Evolutionary conservation across 2,888 invertebrate species (phyloP).

Genomic region (Stenotaenia linearis): DNA sequence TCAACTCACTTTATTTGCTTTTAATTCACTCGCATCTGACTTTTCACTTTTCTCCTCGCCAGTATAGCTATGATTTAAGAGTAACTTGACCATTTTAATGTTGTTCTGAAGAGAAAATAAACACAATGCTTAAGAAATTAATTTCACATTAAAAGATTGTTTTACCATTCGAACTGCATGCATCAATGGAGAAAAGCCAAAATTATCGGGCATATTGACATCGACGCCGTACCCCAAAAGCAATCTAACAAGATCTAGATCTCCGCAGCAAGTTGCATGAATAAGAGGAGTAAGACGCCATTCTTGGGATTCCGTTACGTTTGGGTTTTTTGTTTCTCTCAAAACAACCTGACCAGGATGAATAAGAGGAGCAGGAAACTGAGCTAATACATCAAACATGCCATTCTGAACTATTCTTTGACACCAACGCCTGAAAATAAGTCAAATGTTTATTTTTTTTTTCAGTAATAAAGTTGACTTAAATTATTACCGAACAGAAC

Average conservation of each 20-base stretch:
- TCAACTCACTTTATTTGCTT: neutral
- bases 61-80: constrained; percentile 46
- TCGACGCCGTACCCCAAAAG: constrained; percentile 46
- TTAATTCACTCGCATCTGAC: neutral
- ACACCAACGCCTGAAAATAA: constrained; percentile 33
- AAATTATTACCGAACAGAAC: neutral
- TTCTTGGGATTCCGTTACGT: constrained; percentile 17
- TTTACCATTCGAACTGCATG: constrained; percentile 48
- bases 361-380: constrained; percentile 26
- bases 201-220: constrained; percentile 46
- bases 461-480: neutral
- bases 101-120: constrained; percentile 48
- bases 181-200: constrained; percentile 48
- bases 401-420: constrained; percentile 21
- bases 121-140: neutral
- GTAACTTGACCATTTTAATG: constrained; percentile 45
- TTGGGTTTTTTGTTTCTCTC: constrained; percentile 26
- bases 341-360: constrained; percentile 32
- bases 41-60: constrained; percentile 33
- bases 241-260: constrained; percentile 44
- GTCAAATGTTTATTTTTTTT: too few species aligned
- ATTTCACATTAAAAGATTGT: neutral
- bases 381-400: neutral
- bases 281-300: constrained; percentile 46
- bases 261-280: constrained; percentile 44